phyloP scores from a whole-genome alignment of 1,140 invertebrate species.

The Aphelenchoides fujianensis region DNA sequence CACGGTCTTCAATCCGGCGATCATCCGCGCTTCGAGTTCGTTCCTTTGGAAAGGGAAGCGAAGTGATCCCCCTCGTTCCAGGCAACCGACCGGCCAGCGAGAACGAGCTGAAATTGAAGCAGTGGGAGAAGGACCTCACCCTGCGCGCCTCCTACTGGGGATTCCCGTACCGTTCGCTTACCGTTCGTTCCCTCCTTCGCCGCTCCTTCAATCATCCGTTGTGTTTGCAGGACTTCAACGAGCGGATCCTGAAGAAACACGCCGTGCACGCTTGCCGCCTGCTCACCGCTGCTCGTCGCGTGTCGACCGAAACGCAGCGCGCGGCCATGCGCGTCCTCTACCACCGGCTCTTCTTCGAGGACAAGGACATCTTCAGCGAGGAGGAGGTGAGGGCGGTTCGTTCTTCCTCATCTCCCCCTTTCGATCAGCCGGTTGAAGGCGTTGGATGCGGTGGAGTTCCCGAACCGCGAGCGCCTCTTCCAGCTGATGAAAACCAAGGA shows the following conservation, averaged over 20 bases:
- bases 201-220: background rate
- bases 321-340: background rate
- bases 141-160: background rate
- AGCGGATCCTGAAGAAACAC: background rate
- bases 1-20: background rate
- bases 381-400: background rate
- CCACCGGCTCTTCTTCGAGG: background rate
- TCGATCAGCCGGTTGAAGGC: background rate
- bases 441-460: background rate
- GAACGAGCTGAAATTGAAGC: background rate
- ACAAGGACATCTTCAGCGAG: conserved; percentile 2
- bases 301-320: background rate
- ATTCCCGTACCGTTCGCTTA: conserved; percentile 11
- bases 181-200: background rate
- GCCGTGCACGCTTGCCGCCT: background rate
- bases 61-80: background rate
- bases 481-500: background rate
- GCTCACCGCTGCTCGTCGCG: conserved; percentile 3
- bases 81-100: background rate
- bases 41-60: too few species aligned
- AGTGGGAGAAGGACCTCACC: background rate
- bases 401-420: too few species aligned
- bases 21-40: background rate
- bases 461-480: background rate
- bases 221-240: conserved; percentile 4